Evolutionary conservation across 1,140 invertebrate genomes (phyloP).

Genomic region (Battus philenor): DNA sequence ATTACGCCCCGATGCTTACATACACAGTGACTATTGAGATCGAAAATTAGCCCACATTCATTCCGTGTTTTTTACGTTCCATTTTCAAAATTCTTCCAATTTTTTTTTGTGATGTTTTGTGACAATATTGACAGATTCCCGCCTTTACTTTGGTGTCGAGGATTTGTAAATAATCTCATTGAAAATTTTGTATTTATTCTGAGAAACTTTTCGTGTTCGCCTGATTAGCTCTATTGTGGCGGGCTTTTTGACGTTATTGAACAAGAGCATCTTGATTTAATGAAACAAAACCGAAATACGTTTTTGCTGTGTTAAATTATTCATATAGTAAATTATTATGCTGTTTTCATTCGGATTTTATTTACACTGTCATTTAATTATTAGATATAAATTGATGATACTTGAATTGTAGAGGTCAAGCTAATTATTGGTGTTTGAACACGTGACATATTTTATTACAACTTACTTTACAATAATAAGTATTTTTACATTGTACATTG

Average conservation of each 20-base stretch:
- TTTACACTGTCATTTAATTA: too few species aligned
- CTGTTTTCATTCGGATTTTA: too few species aligned
- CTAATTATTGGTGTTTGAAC: too few species aligned
- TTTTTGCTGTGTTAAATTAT: constrained; percentile 12
- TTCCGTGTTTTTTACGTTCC: constrained; percentile 24
- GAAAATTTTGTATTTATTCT: constrained; percentile 65
- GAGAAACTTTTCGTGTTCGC: constrained; percentile 29
- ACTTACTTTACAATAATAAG: too few species aligned
- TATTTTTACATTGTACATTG: too few species aligned
- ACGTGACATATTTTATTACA: too few species aligned
- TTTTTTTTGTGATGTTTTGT: constrained; percentile 50
- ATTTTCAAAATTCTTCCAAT: constrained; percentile 29
- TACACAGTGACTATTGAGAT: constrained; percentile 66
- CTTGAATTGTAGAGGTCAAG: too few species aligned
- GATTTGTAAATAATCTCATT: constrained; percentile 72
- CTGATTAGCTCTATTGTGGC: constrained; percentile 65
- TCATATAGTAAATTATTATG: too few species aligned
- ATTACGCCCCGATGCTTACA: constrained; percentile 67
- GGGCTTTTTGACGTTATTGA: constrained; percentile 47
- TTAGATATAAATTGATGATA: too few species aligned
- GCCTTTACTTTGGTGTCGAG: constrained; percentile 37
- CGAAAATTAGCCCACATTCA: constrained; percentile 72
- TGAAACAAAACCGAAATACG: constrained; percentile 8
- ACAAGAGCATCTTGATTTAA: constrained; percentile 13
- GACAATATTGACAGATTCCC: constrained; percentile 69